Evolutionary conservation across 37 sponge, comb jelly and placozoan genomes (phyloP), one percentile per base, ranked within the genome.

Genomic region (Diacarnus erythraeanus): DNA sequence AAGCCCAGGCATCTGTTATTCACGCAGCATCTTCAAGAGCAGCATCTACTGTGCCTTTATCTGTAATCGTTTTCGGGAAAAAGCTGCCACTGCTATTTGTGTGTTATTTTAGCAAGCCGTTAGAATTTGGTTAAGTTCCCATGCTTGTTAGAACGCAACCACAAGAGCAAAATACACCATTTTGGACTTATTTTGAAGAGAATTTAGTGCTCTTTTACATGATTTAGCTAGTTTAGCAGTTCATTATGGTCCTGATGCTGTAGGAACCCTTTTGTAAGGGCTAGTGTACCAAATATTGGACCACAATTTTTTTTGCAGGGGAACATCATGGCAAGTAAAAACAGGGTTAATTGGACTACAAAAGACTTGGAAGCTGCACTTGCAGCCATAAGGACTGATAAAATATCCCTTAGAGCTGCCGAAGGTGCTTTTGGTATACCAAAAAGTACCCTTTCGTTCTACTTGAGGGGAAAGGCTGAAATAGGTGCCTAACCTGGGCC

Each of bases 381-480:
- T 8, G 6, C 42, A 38, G 75, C 12, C 6, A 69, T 82, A 38
- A 9, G 21, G 26, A 38, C 61, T 3, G 8, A 39, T 4, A 74
- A 22, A 60, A 17, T 82, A 39, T 75, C 76, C 4, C 22, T 83
- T 1, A 84, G 85, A 77, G 25, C 56, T 37, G 85, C 85, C n/a
- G 77, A 37, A 39, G 58, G 37, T 30, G 27, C 23, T 18, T 78
- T 57, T 72, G 78, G 79, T 18, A 59, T 85, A 22, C 73, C 79
- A 4, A 85, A 78, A 42, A 85, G 86, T 59, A 85, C 79, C 4
- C n/a, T 85, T 12, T 31, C n/a, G 22, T 44, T 68, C 34, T 69
- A 85, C 51, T 59, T 78, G 2, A 29, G 43, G 10, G 77, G 77
- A 51, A 76, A 84, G 25, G 25, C 42, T 39, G 15, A 69, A 42